phyloP scores from a whole-genome alignment of 2,888 invertebrate genomes.

The Agonopterix arenella region DNA sequence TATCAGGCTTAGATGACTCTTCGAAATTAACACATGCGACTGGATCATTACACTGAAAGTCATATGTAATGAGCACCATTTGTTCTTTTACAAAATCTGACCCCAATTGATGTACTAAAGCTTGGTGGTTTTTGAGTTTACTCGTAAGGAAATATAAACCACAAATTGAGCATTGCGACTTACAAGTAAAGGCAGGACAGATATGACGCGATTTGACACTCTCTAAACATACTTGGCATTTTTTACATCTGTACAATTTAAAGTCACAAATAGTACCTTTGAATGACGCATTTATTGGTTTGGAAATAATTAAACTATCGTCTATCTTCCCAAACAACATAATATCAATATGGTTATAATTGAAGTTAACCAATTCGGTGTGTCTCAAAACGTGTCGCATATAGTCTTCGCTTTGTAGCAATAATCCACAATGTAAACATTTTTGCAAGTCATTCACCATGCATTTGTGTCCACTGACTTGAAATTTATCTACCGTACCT shows the following conservation, averaged over 20 bases:
- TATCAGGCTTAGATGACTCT: background rate
- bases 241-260: conserved; percentile 41
- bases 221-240: conserved; percentile 39
- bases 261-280: conserved; percentile 42
- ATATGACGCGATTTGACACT: conserved; percentile 26
- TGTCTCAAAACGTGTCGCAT: conserved; percentile 40
- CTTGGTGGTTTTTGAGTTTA: conserved; percentile 32
- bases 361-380: conserved; percentile 30
- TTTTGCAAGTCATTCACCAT: conserved; percentile 23
- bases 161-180: conserved; percentile 39
- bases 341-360: conserved; percentile 38
- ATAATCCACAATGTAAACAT: conserved; percentile 42
- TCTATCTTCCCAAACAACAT: conserved; percentile 36
- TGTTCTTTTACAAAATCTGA: conserved; percentile 34
- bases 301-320: conserved; percentile 3
- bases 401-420: conserved; percentile 29
- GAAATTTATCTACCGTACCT: conserved; percentile 32
- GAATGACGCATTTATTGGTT: conserved; percentile 21
- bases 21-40: background rate
- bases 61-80: conserved; percentile 33
- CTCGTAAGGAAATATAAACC: conserved; percentile 32
- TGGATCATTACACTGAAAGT: conserved; percentile 8
- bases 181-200: conserved; percentile 29
- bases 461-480: conserved; percentile 32
- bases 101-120: conserved; percentile 38